phyloP scores from a whole-genome alignment of 1,140 invertebrate species.

The Drosophila eugracilis region DNA sequence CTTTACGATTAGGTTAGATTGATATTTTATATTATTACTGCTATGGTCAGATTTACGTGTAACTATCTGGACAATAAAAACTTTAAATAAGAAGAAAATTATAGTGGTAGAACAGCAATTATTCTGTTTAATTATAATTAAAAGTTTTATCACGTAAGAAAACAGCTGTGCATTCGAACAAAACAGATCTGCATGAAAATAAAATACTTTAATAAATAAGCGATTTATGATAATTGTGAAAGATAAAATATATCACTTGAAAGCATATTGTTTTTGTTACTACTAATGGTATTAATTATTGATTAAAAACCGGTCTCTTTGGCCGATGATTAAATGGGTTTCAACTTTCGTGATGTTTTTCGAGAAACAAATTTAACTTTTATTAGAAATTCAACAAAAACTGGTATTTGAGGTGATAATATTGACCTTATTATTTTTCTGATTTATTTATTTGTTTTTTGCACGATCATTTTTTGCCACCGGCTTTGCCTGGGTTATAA shows the following conservation, averaged over 20 bases:
- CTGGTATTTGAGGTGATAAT: not conserved
- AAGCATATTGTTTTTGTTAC: not conserved
- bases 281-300: not conserved
- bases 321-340: not conserved
- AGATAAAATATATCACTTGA: not conserved
- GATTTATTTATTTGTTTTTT: not conserved
- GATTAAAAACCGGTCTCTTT: not conserved
- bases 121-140: not conserved
- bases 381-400: not conserved
- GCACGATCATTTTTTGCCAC: not conserved
- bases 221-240: not conserved
- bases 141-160: not conserved
- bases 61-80: no score
- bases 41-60: no score
- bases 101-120: no score
- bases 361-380: not conserved
- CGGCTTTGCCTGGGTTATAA: not conserved
- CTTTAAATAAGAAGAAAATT: no score
- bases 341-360: not conserved
- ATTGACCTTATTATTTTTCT: not conserved
- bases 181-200: not conserved
- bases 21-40: no score
- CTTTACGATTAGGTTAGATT: no score
- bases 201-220: not conserved
- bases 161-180: not conserved